phyloP scores from a whole-genome alignment of 1,140 invertebrate species.

The Globodera rostochiensis region DNA sequence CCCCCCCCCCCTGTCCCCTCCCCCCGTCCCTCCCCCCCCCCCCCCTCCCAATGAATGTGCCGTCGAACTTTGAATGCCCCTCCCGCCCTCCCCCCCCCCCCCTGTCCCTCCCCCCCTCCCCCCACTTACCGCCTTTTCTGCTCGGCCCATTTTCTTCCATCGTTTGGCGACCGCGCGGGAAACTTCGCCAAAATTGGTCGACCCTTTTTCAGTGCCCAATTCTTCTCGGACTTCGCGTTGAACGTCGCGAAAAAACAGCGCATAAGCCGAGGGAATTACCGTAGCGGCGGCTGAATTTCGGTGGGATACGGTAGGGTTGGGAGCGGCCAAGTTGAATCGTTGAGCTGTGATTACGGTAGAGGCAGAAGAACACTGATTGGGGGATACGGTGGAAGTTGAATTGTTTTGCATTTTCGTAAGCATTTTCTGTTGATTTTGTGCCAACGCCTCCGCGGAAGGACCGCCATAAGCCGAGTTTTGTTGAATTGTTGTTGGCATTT shows the following conservation, averaged over 20 bases:
- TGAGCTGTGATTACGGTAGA: background rate
- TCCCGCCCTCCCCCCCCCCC: too few species aligned
- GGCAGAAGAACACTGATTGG: background rate
- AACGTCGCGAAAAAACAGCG: conserved; percentile 24
- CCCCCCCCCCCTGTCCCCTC: too few species aligned
- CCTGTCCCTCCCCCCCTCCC: background rate
- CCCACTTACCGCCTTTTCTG: conserved; percentile 16
- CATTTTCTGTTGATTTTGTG: too few species aligned
- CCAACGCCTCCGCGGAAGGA: too few species aligned
- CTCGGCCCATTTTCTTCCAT: conserved; percentile 15
- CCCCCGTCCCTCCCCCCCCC: too few species aligned
- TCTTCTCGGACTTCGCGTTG: conserved; percentile 13
- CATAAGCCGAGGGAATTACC: conserved; percentile 17
- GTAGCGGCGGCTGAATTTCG: background rate
- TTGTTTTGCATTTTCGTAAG: too few species aligned
- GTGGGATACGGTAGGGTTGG: background rate
- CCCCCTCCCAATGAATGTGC: too few species aligned
- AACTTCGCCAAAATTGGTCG: conserved; percentile 20
- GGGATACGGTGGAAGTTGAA: background rate
- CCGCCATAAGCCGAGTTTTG: too few species aligned
- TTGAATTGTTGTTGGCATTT: too few species aligned
- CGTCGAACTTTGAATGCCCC: background rate
- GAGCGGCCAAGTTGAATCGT: background rate
- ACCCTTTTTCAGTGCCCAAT: background rate
- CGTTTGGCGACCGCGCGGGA: background rate